Evolutionary conservation across 2,113 vertebrate genomes (phyloP).

Genomic region (Trichomycterus rosablanca): DNA sequence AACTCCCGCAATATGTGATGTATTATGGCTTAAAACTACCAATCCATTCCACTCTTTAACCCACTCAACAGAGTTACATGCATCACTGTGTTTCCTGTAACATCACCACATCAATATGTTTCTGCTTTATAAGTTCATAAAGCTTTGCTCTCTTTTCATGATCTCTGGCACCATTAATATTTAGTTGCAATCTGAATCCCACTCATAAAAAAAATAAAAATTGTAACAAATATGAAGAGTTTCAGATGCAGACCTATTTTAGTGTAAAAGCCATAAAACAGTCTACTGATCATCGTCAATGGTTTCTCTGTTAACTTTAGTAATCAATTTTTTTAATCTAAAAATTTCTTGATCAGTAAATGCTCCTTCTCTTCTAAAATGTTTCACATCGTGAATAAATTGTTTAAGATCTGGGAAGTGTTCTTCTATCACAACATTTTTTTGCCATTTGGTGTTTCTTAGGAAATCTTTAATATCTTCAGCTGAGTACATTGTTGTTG

Average conservation of each 20-base stretch:
- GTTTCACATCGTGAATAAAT: neutral
- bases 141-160: neutral
- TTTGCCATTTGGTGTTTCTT: neutral
- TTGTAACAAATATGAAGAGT: neutral
- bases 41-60: no score
- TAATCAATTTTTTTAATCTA: neutral
- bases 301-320: neutral
- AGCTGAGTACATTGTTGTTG: neutral
- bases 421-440: neutral
- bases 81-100: neutral
- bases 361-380: neutral
- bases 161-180: neutral
- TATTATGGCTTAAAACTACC: neutral
- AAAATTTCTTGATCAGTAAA: neutral
- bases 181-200: neutral
- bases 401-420: neutral
- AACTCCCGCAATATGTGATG: neutral
- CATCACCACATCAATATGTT: neutral
- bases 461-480: neutral
- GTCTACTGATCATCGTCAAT: neutral
- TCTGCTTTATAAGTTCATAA: neutral
- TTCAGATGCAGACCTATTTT: no score
- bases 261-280: no score
- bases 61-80: neutral
- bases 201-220: neutral